Base-by-base conservation (phyloP, 2,113 vertebrate genomes). In the Gadus macrocephalus region DNA sequence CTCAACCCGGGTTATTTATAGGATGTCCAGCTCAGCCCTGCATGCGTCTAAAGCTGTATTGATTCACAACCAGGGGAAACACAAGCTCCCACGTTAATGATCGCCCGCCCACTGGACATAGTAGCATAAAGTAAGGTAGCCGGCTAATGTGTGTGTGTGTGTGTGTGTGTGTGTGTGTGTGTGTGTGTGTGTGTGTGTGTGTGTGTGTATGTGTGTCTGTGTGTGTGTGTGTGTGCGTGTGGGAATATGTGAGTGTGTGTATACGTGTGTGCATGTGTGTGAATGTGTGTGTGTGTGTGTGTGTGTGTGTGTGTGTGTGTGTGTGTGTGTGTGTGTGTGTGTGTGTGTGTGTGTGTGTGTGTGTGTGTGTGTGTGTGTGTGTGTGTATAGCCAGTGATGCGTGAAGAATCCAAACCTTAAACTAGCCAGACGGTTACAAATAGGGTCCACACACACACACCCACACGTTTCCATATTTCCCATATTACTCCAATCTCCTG, bases 1-100 rank as follows among this genome's bases (percentile, higher is more conserved):
- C 72, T 83, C 74, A 62, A 62, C 64, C 62, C 5, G 17, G 0
- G 53, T 80, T 81, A 68, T 83, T 83, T 81, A 77, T 71, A 73
- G 70, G 58, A 25, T 68, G 1, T 72, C 71, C 58, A 60, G 73
- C 64, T 70, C 69, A 66, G 59, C 16, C 9, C 72, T 31, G 61
- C 70, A 69, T 75, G 71, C 64, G 61, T 73, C 73, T 73, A 60
- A 81, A 76, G 25, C 75, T 58, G 65, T 78, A 81, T 81, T 17
- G 83, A 83, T 89, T 70, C 61, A 17, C 49, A 58, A 67, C 67
- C 22, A 12, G 53, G 66, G 69, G 63, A 64, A 72, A 78, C 64
- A 71, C 61, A 60, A 70, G 74, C 69, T 25, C 56, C 71, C 16
- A 64, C 64, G 69, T 77, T 71, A 70, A 80, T 75, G 68, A 80